A percentile compares a stretch with the other conserved stretches of the same genome.
Evolutionary conservation across 2,797 vertebrate species (phyloP).

Genomic region (Nannoperca obscura): DNA sequence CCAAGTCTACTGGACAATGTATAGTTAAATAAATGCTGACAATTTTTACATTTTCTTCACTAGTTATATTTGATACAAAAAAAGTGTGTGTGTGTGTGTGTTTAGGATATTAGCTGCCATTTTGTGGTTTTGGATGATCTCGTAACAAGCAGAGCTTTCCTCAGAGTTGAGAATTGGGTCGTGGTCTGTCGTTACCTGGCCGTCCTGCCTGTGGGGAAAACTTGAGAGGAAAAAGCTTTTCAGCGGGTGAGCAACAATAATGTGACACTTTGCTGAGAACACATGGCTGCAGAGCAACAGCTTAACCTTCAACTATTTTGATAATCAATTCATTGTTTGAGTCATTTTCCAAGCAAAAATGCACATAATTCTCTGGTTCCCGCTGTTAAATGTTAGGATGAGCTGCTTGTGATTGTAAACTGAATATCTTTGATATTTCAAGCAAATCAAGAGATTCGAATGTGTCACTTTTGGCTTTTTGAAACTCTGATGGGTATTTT

Average conservation of each 20-base stretch:
- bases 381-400: neutral
- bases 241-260: neutral
- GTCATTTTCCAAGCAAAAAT: neutral
- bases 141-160: neutral
- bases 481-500: neutral
- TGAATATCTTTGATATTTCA: neutral
- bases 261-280: neutral
- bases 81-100: constrained; percentile 12
- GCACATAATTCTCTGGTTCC: neutral
- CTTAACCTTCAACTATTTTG: neutral
- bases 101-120: neutral
- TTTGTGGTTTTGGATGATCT: neutral
- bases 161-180: neutral
- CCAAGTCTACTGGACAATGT: constrained; percentile 68
- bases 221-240: neutral
- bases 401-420: too few species aligned
- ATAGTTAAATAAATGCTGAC: constrained; percentile 63
- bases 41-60: constrained; percentile 74
- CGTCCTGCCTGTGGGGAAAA: neutral
- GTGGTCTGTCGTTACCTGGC: neutral
- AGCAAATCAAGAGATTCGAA: neutral
- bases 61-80: constrained; percentile 67
- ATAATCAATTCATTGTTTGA: neutral
- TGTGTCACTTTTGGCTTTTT: too few species aligned
- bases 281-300: neutral